These are phyloP conservation scores for Limnodromus scolopaceus DNA, from an alignment of 2,797 vertebrate species.

Conservation along the genomic window DNA sequence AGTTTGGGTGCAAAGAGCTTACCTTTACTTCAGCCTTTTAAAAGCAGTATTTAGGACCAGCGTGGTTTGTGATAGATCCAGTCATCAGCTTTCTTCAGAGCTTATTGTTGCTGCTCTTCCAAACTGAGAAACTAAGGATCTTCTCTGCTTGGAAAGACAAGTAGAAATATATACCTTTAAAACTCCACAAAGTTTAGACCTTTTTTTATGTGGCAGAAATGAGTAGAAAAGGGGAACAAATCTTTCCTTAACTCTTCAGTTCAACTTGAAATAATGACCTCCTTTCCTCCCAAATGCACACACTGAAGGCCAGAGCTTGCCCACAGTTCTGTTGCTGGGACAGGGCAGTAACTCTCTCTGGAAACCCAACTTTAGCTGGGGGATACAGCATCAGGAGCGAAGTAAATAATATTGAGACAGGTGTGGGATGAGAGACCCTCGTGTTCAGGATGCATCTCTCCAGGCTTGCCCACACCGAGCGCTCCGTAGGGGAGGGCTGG, in stretches of 20 bases:
- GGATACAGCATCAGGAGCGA: neutral
- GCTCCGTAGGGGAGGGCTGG: neutral
- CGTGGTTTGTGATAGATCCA: neutral
- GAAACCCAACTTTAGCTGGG: neutral
- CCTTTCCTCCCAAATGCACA: neutral
- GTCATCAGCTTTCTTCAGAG: neutral
- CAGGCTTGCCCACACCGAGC: neutral
- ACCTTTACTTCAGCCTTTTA: neutral
- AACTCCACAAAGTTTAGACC: neutral
- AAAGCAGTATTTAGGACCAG: neutral
- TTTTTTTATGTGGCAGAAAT: neutral
- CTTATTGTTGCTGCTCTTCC: neutral
- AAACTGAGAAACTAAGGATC: neutral
- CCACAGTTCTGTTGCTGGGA: neutral
- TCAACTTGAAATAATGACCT: neutral
- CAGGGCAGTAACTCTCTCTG: neutral
- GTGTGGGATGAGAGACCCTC: neutral
- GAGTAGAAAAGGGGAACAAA: neutral
- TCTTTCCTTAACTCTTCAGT: neutral
- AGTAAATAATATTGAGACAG: neutral
- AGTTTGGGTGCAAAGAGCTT: neutral
- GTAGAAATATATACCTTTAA: neutral
- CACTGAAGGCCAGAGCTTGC: neutral
- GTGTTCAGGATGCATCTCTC: neutral
- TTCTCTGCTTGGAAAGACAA: neutral